Evolutionary conservation across 1,140 invertebrate genomes (phyloP), one percentile per base, ranked within the genome.

Genomic region (Magallana gigas): DNA sequence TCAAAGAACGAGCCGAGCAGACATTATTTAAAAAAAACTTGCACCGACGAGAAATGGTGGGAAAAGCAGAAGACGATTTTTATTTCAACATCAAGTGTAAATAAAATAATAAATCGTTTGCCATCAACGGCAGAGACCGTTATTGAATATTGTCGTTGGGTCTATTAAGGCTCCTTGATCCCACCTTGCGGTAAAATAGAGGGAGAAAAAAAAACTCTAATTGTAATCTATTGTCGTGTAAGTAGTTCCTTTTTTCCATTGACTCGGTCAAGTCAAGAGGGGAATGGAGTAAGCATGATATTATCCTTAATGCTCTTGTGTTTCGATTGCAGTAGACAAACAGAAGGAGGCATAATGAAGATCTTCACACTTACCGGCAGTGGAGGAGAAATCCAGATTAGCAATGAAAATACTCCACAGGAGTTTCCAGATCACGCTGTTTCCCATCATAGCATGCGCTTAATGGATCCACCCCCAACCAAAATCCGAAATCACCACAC

Each of bases 361-460:
- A 76, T 76, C 23, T 23, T 76, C 68, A 76, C 68, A 76, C 68
- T 76, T 29, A 76, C 68, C 68, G 68, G 68, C 23, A 23, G 23
- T 76, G 6, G 68, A 76, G 68, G 68, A 76, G 68, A 76, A 76
- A 76, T 76, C 23, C 68, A 76, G 68, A 76, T 76, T 76, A 29
- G 68, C 68, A 18, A 76, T 76, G 68, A 76, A 76, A 76, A 76
- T 29, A 76, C 68, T 76, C 68, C 68, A 76, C 68, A 76, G 68
- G 68, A 76, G 68, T 36, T 29, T 29, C 6, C 8, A 36, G 4
- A 76, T 76, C 68, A 76, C 68, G 14, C 68, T 29, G 68, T 76
- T 29, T 29, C 68, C 18, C 68, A 29, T 76, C 68, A 23, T 76
- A 23, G 23, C 68, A 76, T 29, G 68, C 68, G 23, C 68, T 29